Evolutionary conservation across 2,888 invertebrate species (phyloP), one percentile per base, ranked within the genome.

Genomic region (Actias luna): DNA sequence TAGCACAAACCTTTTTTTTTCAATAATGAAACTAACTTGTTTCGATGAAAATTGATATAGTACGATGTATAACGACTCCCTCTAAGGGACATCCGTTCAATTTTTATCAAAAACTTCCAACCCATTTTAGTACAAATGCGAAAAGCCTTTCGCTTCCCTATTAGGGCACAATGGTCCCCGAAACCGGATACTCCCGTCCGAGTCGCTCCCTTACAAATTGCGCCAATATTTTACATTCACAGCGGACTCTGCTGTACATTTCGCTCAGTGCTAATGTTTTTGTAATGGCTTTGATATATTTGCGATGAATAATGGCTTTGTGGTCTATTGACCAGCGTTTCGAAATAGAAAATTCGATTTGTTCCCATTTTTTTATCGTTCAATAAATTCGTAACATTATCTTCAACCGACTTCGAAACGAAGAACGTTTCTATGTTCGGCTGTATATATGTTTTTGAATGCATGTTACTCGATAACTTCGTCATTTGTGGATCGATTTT

Each of bases 131-230:
- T 55, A 55, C 14, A 55, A 55, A 55, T 55, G 29, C 29, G 55
- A 55, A 55, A n/a, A 55, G 27, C 14, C 55, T 29, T 55, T 55
- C 55, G 55, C 29, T 29, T 29, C 55, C n/a, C 55, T 55, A 55
- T 55, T 55, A 55, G 29, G 55, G 16, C 55, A 55, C 55, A 29
- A 27, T 27, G 55, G 55, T 50, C 46, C n/a, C 55, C 55, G 27
- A n/a, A 16, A 29, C 55, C 55, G 55, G 55, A 55, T 29, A 29
- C 55, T 55, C 29, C 29, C 16, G n/a, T 16, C 25, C 46, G 46
- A 55, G 29, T 55, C 55, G 27, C 29, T 55, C 55, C 55, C 55
- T 50, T 55, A 55, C 55, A 55, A 55, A 55, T 55, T 55, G 55
- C 29, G 29, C 29, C 55, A 55, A 55, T 55, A 55, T 55, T 55